Conservation (phyloP, 2,888 invertebrate species). For the Perithous albicinctus region DNA sequence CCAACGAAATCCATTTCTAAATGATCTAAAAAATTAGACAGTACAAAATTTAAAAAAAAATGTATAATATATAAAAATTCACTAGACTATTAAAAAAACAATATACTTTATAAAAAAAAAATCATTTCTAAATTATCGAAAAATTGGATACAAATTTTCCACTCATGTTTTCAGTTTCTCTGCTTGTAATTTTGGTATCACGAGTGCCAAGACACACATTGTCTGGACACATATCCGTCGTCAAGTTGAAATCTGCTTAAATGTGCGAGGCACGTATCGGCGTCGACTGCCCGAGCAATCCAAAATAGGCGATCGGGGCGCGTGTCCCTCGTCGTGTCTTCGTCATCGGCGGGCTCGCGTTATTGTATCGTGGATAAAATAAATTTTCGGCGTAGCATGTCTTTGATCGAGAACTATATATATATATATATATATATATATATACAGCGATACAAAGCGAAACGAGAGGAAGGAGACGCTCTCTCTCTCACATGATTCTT, state of each 20-base stretch:
- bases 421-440: no score
- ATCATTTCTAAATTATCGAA: no score
- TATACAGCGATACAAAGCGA: background rate
- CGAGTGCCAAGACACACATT: constrained; percentile 13
- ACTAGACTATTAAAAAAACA: no score
- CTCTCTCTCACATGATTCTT: background rate
- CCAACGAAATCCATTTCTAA: no score
- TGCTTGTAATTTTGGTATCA: constrained; percentile 3
- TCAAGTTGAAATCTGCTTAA: constrained; percentile 18
- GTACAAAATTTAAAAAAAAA: no score
- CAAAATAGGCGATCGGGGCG: constrained; percentile 64
- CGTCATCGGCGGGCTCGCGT: constrained; percentile 45
- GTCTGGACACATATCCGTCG: background rate
- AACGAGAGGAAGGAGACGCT: background rate
- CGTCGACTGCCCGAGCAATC: constrained; percentile 53
- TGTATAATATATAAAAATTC: no score
- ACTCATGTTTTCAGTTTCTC: background rate
- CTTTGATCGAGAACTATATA: constrained; percentile 40
- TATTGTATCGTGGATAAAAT: constrained; percentile 15
- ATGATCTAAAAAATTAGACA: no score
- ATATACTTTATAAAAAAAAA: no score
- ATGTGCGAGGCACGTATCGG: constrained; percentile 56
- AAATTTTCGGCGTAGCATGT: constrained; percentile 26
- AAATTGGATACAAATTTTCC: no score
- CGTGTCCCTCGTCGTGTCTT: constrained; percentile 48